These are phyloP conservation scores for Brachionus sp. DNA, from an alignment of 1,140 invertebrate genomes.

Conservation along the genomic window DNA sequence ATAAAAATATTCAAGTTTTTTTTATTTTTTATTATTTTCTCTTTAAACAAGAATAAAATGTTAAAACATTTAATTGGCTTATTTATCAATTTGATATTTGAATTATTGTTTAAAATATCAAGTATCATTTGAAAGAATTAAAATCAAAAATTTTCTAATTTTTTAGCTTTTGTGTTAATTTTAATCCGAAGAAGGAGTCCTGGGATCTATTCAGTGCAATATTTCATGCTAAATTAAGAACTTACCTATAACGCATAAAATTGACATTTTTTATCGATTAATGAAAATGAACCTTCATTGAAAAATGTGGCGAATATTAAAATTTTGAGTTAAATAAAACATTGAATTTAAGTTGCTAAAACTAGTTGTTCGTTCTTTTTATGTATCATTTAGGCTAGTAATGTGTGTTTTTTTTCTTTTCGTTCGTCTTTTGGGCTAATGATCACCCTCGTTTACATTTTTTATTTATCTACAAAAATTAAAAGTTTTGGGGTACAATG, in stretches of 20 bases:
- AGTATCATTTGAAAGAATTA: background rate
- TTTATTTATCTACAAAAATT: background rate
- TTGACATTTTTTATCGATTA: conserved; percentile 19
- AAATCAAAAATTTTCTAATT: background rate
- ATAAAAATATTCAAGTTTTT: background rate
- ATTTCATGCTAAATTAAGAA: background rate
- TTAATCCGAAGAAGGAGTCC: background rate
- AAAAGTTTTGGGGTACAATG: background rate
- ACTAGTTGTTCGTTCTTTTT: background rate
- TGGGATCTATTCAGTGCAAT: background rate
- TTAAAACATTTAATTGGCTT: background rate
- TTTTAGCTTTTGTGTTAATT: background rate
- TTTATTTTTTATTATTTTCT: background rate
- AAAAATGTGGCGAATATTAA: background rate
- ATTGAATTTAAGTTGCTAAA: too few species aligned
- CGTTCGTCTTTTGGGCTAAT: background rate
- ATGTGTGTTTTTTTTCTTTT: background rate
- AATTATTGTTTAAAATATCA: background rate
- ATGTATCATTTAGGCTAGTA: background rate
- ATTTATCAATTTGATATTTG: background rate
- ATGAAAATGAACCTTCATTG: background rate
- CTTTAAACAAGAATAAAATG: background rate
- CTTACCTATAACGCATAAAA: conserved; percentile 44
- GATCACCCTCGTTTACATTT: background rate
- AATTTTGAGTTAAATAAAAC: background rate